Conservation (phyloP, 1,140 invertebrate species). For the Daktulosphaira vitifoliae region DNA sequence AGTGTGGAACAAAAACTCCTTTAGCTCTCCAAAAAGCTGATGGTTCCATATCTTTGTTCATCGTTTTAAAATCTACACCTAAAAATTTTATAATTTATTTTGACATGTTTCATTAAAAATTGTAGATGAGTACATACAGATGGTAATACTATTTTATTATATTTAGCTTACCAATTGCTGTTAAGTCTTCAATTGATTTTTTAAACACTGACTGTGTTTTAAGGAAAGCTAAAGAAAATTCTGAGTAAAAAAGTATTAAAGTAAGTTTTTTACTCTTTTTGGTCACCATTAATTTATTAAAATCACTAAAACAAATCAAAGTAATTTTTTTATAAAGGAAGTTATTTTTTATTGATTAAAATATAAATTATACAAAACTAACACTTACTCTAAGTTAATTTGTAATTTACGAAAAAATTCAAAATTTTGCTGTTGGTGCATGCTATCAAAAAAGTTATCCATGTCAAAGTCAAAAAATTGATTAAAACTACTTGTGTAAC, state of each 20-base stretch:
- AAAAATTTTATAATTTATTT: too few relatives aligned
- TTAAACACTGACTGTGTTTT: conserved; percentile 20
- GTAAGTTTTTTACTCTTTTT: conserved; percentile 31
- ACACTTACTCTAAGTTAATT: conserved; percentile 7
- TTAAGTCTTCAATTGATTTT: conserved; percentile 21
- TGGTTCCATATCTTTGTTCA: conserved; percentile 26
- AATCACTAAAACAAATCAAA: conserved; percentile 10
- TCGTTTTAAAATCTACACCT: conserved; percentile 30
- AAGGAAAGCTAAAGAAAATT: conserved; percentile 19
- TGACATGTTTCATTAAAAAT: too few relatives aligned
- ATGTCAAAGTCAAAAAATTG: conserved; percentile 29
- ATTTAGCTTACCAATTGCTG: conserved; percentile 2
- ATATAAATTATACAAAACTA: not conserved
- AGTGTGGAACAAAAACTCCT: conserved; percentile 25
- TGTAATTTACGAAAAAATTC: conserved; percentile 27
- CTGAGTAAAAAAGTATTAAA: conserved; percentile 22
- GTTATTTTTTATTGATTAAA: too few relatives aligned
- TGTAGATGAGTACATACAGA: too few relatives aligned
- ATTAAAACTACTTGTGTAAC: conserved; percentile 18
- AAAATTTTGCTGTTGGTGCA: conserved; percentile 17
- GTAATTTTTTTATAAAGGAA: too few relatives aligned
- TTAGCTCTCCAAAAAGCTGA: conserved; percentile 21
- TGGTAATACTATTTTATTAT: too few relatives aligned
- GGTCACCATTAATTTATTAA: conserved; percentile 14
- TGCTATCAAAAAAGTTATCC: conserved; percentile 20